A percentile compares a stretch with the other conserved stretches of the same genome.
phyloP scores from a whole-genome alignment of 2,113 vertebrate species.

The Chloebia gouldiae region DNA sequence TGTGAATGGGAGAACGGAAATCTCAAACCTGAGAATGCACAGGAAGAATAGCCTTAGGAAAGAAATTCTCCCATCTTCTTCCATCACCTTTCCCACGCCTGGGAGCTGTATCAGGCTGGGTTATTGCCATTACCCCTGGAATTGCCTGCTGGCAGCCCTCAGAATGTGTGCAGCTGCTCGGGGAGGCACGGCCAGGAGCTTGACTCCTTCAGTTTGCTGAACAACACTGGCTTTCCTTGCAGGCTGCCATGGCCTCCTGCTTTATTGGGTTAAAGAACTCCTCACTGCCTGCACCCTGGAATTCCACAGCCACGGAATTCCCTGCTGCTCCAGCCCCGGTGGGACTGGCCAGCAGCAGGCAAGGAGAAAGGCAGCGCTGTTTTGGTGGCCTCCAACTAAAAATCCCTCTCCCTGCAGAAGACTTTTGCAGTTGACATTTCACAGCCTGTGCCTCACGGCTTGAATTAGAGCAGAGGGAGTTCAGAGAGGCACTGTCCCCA shows the following conservation, averaged over 20 bases:
- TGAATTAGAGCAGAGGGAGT: neutral
- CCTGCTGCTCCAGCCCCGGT: neutral
- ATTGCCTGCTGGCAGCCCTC: neutral
- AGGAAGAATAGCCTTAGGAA: conserved; percentile 33
- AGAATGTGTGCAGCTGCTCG: neutral
- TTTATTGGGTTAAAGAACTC: neutral
- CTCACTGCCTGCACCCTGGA: neutral
- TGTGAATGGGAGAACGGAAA: conserved; percentile 12
- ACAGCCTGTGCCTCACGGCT: neutral
- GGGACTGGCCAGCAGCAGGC: neutral
- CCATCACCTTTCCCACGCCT: neutral
- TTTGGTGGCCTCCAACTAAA: neutral
- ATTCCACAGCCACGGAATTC: neutral
- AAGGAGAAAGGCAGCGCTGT: neutral
- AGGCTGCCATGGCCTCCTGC: neutral
- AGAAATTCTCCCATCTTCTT: conserved; percentile 36
- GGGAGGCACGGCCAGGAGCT: neutral
- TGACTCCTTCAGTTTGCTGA: neutral
- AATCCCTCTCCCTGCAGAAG: neutral
- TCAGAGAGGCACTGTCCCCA: neutral
- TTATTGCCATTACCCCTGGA: conserved; percentile 21
- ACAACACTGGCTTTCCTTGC: neutral
- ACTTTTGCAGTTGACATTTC: neutral
- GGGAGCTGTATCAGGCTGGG: neutral
- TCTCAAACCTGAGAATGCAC: conserved; percentile 16